Evolutionary conservation across 2,113 vertebrate genomes (phyloP).

Genomic region (Pongo abelii): DNA sequence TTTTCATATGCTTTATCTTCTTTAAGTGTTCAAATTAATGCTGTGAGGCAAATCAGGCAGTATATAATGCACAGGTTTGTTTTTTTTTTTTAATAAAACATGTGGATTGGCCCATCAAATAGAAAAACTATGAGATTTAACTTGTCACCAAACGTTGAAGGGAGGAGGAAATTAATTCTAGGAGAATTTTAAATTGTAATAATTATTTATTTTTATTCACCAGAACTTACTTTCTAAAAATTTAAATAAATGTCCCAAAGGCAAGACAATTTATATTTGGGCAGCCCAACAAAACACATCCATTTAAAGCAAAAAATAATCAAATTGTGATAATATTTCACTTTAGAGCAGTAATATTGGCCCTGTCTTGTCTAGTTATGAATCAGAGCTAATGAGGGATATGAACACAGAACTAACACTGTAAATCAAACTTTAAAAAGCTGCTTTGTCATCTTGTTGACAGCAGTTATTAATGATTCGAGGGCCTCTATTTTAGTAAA

Average conservation of each 20-base stretch:
- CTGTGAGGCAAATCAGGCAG: neutral
- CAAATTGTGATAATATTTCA: neutral
- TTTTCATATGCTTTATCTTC: neutral
- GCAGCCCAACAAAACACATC: neutral
- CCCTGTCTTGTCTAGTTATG: neutral
- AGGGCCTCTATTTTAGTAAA: neutral
- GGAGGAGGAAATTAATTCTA: slow-evolving; percentile 38
- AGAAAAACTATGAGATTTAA: slow-evolving; percentile 23
- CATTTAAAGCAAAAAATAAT: slow-evolving; percentile 25
- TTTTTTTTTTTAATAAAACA: neutral
- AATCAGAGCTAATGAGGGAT: slow-evolving; percentile 16
- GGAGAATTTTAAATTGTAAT: slow-evolving; percentile 56
- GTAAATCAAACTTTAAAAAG: slow-evolving; percentile 19
- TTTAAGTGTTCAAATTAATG: slow-evolving; percentile 8
- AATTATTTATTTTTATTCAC: slow-evolving; percentile 49
- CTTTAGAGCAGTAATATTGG: neutral
- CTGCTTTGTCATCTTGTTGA: slow-evolving; percentile 19
- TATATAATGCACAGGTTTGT: neutral
- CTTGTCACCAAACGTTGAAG: neutral
- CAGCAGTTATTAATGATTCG: neutral
- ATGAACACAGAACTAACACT: neutral
- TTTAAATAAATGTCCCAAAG: neutral
- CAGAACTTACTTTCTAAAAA: slow-evolving; percentile 35
- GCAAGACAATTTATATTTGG: neutral
- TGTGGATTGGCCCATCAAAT: neutral